A percentile compares a stretch with the other conserved stretches of the same genome.
These are phyloP conservation scores for Siniperca knerii DNA, from an alignment of 2,113 vertebrate species.

Conservation along the genomic window DNA sequence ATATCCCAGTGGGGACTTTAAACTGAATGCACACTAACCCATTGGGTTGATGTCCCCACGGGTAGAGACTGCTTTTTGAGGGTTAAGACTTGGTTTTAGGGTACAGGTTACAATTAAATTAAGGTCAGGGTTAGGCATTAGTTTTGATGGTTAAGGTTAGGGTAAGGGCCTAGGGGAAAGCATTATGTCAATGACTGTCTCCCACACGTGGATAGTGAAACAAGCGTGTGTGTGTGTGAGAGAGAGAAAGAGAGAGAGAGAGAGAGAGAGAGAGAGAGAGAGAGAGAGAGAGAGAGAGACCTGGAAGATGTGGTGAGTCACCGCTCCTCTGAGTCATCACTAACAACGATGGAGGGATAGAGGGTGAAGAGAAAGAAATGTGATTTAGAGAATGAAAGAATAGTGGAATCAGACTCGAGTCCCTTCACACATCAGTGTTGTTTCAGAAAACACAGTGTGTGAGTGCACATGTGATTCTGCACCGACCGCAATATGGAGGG, in stretches of 20 bases:
- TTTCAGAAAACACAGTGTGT: slow-evolving; percentile 45
- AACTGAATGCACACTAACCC: no score
- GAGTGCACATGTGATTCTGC: slow-evolving; percentile 22
- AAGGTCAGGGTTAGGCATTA: no score
- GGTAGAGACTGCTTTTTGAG: no score
- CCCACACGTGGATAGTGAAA: no score
- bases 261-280: neutral
- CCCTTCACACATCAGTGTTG: slow-evolving; percentile 36
- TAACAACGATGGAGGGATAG: slow-evolving; percentile 17
- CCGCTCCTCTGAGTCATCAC: slow-evolving; percentile 58
- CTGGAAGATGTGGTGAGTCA: slow-evolving; percentile 67
- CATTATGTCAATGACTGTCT: no score
- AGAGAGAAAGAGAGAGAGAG: no score
- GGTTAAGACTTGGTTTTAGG: no score
- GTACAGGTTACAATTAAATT: no score
- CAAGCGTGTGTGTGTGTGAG: slow-evolving; percentile 1
- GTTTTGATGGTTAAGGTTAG: no score
- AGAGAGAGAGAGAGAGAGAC: neutral
- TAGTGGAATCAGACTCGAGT: neutral
- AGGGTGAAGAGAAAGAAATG: neutral
- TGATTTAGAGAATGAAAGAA: slow-evolving; percentile 12
- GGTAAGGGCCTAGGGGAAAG: no score
- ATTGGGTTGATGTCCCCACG: no score
- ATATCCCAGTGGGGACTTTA: no score
- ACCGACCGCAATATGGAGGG: slow-evolving; percentile 14